Conservation (phyloP, 2,113 vertebrate species). For the Phalacrocorax pelagicus region DNA sequence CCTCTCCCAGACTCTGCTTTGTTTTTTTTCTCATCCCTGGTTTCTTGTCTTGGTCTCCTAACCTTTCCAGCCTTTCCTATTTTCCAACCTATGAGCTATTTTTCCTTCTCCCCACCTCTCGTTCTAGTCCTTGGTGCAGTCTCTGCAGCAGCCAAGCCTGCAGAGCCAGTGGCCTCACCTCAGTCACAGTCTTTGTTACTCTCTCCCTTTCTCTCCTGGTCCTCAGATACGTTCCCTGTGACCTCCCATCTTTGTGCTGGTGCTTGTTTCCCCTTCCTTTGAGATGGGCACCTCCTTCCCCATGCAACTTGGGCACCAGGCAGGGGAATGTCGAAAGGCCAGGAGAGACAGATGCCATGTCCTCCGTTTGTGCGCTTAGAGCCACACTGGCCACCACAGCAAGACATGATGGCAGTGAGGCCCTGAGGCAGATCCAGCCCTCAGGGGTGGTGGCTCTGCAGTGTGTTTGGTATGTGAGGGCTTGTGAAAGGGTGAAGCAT, state of each 20-base stretch:
- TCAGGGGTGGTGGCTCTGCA: not conserved
- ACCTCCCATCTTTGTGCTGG: not conserved
- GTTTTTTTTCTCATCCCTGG: not conserved
- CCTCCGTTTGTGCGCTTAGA: not conserved
- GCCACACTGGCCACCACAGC: not conserved
- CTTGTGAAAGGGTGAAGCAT: not conserved
- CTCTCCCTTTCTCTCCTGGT: not conserved
- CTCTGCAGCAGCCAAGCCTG: not conserved
- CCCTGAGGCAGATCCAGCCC: not conserved
- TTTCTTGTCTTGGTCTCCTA: not conserved
- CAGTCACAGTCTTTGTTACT: not conserved
- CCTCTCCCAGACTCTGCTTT: not conserved
- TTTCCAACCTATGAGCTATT: not conserved
- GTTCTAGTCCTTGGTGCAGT: not conserved
- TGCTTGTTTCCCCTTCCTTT: not conserved
- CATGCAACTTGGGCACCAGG: not conserved
- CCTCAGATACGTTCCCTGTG: not conserved
- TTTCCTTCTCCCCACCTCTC: not conserved
- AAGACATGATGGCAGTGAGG: not conserved
- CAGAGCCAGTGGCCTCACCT: not conserved
- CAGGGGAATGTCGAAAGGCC: not conserved
- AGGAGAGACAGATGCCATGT: not conserved
- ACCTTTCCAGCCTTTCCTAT: not conserved
- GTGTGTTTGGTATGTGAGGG: not conserved
- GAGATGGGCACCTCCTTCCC: not conserved